Evolutionary conservation across 1,140 invertebrate genomes (phyloP).

Genomic region (Anadara kagoshimensis): DNA sequence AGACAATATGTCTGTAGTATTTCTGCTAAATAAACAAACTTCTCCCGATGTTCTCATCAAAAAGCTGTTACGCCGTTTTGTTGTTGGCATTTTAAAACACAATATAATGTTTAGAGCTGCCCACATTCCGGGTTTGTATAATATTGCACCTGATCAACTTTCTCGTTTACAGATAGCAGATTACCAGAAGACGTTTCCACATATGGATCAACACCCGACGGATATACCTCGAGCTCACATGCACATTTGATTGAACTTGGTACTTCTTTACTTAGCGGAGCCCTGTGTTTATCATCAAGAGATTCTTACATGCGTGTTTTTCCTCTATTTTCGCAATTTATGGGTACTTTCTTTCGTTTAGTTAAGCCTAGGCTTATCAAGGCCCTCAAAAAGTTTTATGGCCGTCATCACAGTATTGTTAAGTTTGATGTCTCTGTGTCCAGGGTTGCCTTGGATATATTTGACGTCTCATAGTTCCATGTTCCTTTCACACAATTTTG

Average conservation of each 20-base stretch:
- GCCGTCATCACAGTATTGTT: too few species aligned
- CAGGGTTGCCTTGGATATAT: too few species aligned
- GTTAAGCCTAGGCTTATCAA: too few species aligned
- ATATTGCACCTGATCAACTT: constrained; percentile 35
- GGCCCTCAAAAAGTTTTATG: too few species aligned
- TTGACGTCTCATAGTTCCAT: too few species aligned
- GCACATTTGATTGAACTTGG: not conserved
- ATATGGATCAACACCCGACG: constrained; percentile 31
- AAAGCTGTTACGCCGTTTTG: constrained; percentile 28
- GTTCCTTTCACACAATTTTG: too few species aligned
- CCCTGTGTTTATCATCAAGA: not conserved
- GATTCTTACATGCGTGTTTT: not conserved
- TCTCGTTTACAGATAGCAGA: constrained; percentile 43
- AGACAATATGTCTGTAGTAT: too few species aligned
- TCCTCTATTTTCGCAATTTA: too few species aligned
- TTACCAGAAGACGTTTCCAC: constrained; percentile 17
- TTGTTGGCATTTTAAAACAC: constrained; percentile 25
- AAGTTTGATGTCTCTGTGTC: too few species aligned
- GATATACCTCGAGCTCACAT: not conserved
- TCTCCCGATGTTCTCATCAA: constrained; percentile 16
- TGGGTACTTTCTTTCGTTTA: too few species aligned
- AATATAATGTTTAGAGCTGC: constrained; percentile 38
- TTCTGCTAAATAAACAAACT: constrained; percentile 39
- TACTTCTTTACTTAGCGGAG: not conserved
- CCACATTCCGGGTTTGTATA: constrained; percentile 40